Base-by-base conservation (phyloP, 2,888 invertebrate species). In the Cerceris rybyensis region DNA sequence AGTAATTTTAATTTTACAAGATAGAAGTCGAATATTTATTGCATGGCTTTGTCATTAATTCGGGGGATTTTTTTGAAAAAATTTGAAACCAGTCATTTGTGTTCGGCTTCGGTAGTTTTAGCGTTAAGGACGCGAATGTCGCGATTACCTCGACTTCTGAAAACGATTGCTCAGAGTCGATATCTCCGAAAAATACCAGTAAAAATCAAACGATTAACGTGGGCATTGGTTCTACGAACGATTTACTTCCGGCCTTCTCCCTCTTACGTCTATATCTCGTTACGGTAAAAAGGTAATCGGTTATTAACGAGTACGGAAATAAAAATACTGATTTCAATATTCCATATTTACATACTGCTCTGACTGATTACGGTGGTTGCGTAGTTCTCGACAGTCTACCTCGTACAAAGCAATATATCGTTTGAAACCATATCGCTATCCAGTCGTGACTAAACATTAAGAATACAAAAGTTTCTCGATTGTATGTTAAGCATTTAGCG, bases 341-440 rank as follows among this genome's bases (percentile, higher is more conserved):
- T 67, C 69, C 61, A 41, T 78, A 75, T 78, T 68, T 78, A 75
- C 67, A 70, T 54, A 70, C 63, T 68, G 17, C 55, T 69, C 75
- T 75, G 82, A 81, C 82, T 81, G 82, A 78, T 78, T 81, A 78
- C 78, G 68, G 58, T 70, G 71, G 14, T 60, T 58, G 52, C 69
- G 64, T 64, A 59, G n/a, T 75, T 46, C 49, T 72, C 41, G 14
- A 70, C 63, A 41, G 59, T 71, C 28, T 69, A 49, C 58, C 13
- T 55, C 60, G 49, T 46, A 57, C 70, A 58, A 78, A 73, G 63
- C 70, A 75, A 80, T 61, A 49, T 49, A 52, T 52, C 50, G 50
- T 50, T 76, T 71, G 14, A 74, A 75, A 79, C 54, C 42, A 59
- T 70, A 50, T 60, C 52, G 67, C 65, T 69, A 70, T 68, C 74